Base-by-base conservation (phyloP, 2,888 invertebrate genomes). In the Cerastis leucographa region DNA sequence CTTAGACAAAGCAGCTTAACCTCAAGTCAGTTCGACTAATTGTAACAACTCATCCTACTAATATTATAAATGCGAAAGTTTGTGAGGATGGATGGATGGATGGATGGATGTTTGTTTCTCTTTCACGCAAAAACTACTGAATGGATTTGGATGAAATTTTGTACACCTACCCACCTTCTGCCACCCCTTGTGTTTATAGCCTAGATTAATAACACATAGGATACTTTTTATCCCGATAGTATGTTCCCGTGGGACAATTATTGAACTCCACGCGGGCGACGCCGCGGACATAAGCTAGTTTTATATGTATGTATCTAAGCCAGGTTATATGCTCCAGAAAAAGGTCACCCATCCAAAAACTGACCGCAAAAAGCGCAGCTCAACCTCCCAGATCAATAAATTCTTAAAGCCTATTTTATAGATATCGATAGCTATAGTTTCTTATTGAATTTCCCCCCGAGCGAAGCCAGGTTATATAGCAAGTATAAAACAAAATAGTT, bases 401-500 rank as follows among this genome's bases (percentile, higher is more conserved):
- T 40, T 11, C 9, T 8, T 7, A 12, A 3, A 51, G 2, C 6
- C 25, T 14, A 25, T 51, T 61, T 25, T 40, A 25, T 35, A 72
- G 8, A 29, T 14, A 49, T 40, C 7, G 29, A 29, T 22, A 22
- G 35, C 9, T 49, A 71, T 17, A 40, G 14, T 22, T 25, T 44
- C 59, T 51, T 74, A 81, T 81, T 40, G 51, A 61, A 56, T 67
- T 46, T 46, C 61, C 6, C 9, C 7, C 40, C n/a, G 25, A 68
- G 25, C 42, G 17, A 54, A 78, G 25, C 42, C 61, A 65, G 56
- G 51, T n/a, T 51, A 54, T 42, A 68, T 54, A 64, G 29, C 35
- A 49, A 68, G 83, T 78, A 78, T 72, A 71, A 81, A 76, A 74
- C 73, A 76, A 75, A 75, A 83, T 73, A 85, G 83, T 85, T 73